phyloP scores from a whole-genome alignment of 2,113 vertebrate genomes.

The Symphodus melops region DNA sequence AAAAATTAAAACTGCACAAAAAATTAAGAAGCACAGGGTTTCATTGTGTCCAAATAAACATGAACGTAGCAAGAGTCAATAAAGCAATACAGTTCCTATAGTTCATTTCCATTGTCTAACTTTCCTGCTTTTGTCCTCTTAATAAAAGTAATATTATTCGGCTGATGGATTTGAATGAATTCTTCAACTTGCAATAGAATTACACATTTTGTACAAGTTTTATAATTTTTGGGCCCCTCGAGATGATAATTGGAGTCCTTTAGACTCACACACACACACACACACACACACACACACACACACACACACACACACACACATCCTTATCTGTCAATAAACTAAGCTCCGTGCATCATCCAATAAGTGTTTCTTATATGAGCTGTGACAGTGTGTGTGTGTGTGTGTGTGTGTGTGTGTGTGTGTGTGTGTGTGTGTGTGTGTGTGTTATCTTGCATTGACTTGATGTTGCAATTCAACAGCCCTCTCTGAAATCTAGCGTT shows the following conservation, averaged over 20 bases:
- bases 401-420: background rate
- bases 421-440: slow-evolving; percentile 10
- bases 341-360: slow-evolving; percentile 1
- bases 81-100: background rate
- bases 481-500: slow-evolving; percentile 16
- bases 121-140: background rate
- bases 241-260: background rate
- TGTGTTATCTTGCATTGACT: slow-evolving; percentile 13
- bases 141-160: background rate
- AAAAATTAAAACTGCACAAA: background rate
- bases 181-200: background rate
- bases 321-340: background rate
- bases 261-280: background rate
- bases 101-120: background rate
- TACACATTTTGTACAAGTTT: background rate
- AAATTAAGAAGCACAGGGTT: background rate
- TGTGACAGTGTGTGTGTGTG: background rate
- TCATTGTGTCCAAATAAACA: background rate
- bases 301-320: slow-evolving; percentile 1
- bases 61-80: background rate
- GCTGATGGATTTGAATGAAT: background rate
- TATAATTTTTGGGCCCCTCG: background rate
- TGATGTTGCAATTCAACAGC: slow-evolving; percentile 19
- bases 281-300: background rate
- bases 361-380: slow-evolving; percentile 1